Conservation (phyloP, 2,113 vertebrate species). For the Notechis scutatus region DNA sequence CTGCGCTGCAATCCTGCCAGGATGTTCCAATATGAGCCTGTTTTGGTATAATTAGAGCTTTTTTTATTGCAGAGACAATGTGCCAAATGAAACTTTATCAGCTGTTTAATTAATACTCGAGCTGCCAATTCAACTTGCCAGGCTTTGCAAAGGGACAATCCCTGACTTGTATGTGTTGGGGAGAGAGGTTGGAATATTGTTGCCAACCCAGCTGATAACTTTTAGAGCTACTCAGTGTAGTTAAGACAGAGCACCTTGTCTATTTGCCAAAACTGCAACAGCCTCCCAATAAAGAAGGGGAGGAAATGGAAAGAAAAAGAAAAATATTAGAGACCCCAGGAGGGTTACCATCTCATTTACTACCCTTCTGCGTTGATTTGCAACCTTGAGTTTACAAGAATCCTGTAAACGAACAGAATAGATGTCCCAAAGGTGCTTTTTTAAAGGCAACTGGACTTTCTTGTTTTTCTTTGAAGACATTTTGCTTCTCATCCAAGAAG, state of each 20-base stretch:
- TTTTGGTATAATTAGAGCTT: constrained; percentile 21
- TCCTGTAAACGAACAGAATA: neutral
- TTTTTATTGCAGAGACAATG: constrained; percentile 50
- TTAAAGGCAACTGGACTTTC: no score
- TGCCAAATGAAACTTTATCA: constrained; percentile 65
- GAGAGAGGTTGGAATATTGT: neutral
- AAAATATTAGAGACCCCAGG: neutral
- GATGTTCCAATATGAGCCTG: constrained; percentile 5
- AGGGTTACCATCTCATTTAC: neutral
- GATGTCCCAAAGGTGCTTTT: no score
- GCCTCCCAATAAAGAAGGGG: neutral
- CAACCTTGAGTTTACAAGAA: neutral
- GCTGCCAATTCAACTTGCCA: constrained; percentile 53
- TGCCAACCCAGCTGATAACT: neutral
- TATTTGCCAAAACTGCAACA: neutral
- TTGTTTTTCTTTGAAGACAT: no score
- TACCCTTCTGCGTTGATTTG: neutral
- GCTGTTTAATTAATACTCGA: constrained; percentile 58
- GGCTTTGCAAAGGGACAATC: neutral
- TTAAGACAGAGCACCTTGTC: neutral
- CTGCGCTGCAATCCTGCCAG: neutral
- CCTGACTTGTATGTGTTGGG: neutral
- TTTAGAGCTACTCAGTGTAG: neutral
- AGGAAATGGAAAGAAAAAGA: neutral
- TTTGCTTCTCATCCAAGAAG: no score